Base-by-base conservation (phyloP, 2,113 vertebrate genomes). In the Pelecanoides urinatrix region DNA sequence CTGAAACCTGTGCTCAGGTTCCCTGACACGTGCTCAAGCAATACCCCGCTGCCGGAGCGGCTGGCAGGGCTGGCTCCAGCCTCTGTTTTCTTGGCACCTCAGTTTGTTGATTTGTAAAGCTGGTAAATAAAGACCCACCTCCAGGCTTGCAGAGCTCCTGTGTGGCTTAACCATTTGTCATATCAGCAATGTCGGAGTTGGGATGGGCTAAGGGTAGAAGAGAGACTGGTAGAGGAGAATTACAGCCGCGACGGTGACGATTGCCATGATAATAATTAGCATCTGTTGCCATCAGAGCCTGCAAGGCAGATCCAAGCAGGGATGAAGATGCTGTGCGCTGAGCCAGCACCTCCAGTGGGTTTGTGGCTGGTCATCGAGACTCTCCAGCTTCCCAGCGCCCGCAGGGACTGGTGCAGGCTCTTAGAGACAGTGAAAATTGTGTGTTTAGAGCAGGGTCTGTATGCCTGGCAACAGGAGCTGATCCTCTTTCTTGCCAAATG, bases 121-220 rank as follows among this genome's bases (percentile, higher is more conserved):
- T 9, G 42, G 20, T 80, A 50, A 88, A 92, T 27, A 67, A 53
- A 87, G 65, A 86, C 23, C 71, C 79, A 40, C 40, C 63, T 63
- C 45, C 68, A n/a, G 59, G 25, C 26, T 66, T 23, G 34, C 38
- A 45, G 23, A 66, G 61, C 67, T 90, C 40, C 76, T 36, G 55
- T 0, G 0, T 9, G 22, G 27, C 52, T 63, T 10, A 55, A 38
- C 45, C 68, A 25, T 44, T 84, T 72, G 52, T 50, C 38, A 4
- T 3, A 56, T 12, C 74, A 65, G 71, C 1, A 5, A 20, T 22
- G 49, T 63, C 0, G 0, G 47, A 82, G 47, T 71, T 88, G 55
- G 75, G 70, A 44, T 61, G 70, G 52, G 66, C 73, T 47, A 10
- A 67, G 36, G 42, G 32, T 50, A 32, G 50, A 58, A 23, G 72